These are phyloP conservation scores for Recurvirostra avosetta DNA, from an alignment of 2,113 vertebrate genomes.

Conservation along the genomic window DNA sequence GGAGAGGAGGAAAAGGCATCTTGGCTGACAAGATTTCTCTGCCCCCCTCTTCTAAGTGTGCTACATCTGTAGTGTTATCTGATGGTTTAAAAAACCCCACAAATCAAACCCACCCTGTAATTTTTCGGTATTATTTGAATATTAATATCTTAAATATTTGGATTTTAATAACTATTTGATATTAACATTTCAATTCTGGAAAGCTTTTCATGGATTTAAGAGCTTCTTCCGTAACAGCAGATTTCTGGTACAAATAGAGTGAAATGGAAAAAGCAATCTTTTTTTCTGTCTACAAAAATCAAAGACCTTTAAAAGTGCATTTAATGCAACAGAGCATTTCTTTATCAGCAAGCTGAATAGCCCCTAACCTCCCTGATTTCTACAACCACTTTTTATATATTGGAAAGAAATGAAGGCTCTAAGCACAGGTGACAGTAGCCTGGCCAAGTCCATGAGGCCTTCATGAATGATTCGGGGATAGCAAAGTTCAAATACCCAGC, in stretches of 20 bases:
- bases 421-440: neutral
- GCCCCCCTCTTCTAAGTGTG: neutral
- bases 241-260: neutral
- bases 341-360: neutral
- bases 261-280: neutral
- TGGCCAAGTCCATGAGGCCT: neutral
- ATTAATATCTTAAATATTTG: neutral
- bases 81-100: neutral
- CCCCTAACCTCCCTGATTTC: neutral
- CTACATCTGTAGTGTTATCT: neutral
- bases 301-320: neutral
- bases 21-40: neutral
- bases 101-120: neutral
- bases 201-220: neutral
- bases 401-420: neutral
- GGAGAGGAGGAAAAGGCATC: neutral
- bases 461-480: neutral
- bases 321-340: neutral
- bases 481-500: neutral
- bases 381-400: neutral
- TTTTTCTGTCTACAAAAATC: neutral
- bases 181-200: neutral
- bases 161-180: neutral
- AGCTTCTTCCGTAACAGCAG: neutral
- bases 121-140: neutral